Conservation (phyloP, 2,797 vertebrate species). For the Micrastur ruficollis region DNA sequence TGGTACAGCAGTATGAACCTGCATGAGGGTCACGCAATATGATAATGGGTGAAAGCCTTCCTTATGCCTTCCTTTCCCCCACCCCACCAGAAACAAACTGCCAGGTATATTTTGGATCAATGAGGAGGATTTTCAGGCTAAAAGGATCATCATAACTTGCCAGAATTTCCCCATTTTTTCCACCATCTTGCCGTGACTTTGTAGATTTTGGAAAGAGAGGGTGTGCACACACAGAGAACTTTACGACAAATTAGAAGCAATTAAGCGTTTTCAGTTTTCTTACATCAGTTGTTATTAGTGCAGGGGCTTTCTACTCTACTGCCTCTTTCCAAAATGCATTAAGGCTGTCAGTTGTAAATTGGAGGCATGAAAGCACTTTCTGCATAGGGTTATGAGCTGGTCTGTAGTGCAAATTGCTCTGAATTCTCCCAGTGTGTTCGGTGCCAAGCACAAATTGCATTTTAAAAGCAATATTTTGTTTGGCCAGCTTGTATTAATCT, state of each 20-base stretch:
- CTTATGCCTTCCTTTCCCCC: background rate
- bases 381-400: background rate
- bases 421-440: background rate
- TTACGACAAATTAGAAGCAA: slow-evolving; percentile 9
- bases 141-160: background rate
- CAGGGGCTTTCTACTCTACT: background rate
- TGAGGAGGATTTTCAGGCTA: background rate
- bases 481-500: background rate
- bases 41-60: background rate
- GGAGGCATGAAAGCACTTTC: slow-evolving; percentile 38
- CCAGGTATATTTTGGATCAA: background rate
- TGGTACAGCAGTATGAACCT: background rate
- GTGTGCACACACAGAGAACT: background rate
- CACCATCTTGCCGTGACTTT: background rate
- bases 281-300: slow-evolving; percentile 6
- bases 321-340: slow-evolving; percentile 51
- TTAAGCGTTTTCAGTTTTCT: slow-evolving; percentile 41
- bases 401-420: slow-evolving; percentile 16
- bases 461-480: slow-evolving; percentile 64
- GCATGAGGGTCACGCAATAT: background rate
- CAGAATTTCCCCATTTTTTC: background rate
- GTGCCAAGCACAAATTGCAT: slow-evolving; percentile 64
- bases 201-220: background rate
- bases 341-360: slow-evolving; percentile 49
- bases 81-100: background rate